These are phyloP conservation scores for Siniperca undulata DNA, from an alignment of 2,797 vertebrate species.

Conservation along the genomic window DNA sequence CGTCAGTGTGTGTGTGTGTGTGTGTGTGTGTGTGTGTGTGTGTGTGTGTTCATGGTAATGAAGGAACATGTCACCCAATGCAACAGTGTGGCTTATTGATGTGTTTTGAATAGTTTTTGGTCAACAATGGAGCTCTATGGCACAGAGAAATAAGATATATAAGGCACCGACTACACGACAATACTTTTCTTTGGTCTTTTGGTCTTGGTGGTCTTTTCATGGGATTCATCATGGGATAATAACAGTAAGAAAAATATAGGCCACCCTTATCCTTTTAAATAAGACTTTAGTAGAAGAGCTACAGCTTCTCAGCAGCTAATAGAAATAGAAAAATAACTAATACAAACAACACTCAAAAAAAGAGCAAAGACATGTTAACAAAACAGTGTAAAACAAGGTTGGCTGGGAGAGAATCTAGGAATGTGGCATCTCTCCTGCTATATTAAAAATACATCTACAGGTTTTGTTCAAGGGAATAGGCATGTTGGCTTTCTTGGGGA, in stretches of 20 bases:
- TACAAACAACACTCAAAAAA: not conserved
- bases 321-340: not conserved
- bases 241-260: not conserved
- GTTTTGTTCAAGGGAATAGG: not conserved
- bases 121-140: no score
- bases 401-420: not conserved
- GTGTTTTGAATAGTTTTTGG: no score
- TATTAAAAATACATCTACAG: conserved; percentile 42
- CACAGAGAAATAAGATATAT: no score
- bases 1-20: not conserved
- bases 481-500: not conserved
- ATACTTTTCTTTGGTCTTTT: not conserved
- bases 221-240: not conserved
- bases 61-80: not conserved
- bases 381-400: conserved; percentile 16
- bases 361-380: conserved; percentile 17
- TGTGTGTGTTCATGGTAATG: not conserved
- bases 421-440: conserved; percentile 18
- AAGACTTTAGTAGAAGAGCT: not conserved
- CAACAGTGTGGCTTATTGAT: not conserved
- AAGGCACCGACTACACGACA: no score
- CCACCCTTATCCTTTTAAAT: not conserved
- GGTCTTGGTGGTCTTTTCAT: not conserved
- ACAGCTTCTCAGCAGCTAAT: not conserved
- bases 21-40: not conserved